Base-by-base conservation (phyloP, 2,888 invertebrate species). In the Drosophila ezoana region DNA sequence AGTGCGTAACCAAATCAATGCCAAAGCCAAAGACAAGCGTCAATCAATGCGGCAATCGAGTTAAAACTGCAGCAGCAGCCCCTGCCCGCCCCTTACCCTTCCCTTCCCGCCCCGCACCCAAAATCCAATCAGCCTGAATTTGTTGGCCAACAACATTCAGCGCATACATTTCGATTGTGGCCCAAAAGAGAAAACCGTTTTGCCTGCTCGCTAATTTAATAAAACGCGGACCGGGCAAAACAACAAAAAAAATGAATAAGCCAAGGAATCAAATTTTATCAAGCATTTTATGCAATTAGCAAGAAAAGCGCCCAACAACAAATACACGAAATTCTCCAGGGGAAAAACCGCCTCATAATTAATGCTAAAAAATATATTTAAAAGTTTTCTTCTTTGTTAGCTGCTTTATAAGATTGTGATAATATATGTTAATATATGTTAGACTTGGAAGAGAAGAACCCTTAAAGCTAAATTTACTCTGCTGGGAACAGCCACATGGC, bases 41-140 rank as follows among this genome's bases (percentile, higher is more conserved):
- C 81, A 82, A 82, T 86, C 89, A 86, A 66, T 68, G 63, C 44
- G 41, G 40, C 58, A 84, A 84, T 82, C 62, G 65, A 80, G 81
- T 82, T 89, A 76, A 54, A 80, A 57, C 63, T 61, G 72, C 62
- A 78, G 32, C 67, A 44, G 40, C 40, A 40, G 40, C 40, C 10
- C 9, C 5, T 35, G 53, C 33, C 33, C 33, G 10, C 4, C 11
- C n/a, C 9, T 11, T 11, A 18, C 41, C 18, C 54, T 9, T 3
- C n/a, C 9, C 10, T 10, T 0, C 11, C n/a, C 2, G 1, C 16
- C 16, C 5, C 3, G 18, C 11, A 20, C 38, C 18, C 52, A 59
- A 81, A 81, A 67, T 71, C 37, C 45, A 77, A 87, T 87, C 43
- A 82, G 38, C 57, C 61, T 60, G 52, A 66, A 72, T 75, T 79